Percentiles rank a stretch among this genome's conserved stretches.
Conservation (phyloP, 2,797 vertebrate species). For the Bradypodion ventrale region DNA sequence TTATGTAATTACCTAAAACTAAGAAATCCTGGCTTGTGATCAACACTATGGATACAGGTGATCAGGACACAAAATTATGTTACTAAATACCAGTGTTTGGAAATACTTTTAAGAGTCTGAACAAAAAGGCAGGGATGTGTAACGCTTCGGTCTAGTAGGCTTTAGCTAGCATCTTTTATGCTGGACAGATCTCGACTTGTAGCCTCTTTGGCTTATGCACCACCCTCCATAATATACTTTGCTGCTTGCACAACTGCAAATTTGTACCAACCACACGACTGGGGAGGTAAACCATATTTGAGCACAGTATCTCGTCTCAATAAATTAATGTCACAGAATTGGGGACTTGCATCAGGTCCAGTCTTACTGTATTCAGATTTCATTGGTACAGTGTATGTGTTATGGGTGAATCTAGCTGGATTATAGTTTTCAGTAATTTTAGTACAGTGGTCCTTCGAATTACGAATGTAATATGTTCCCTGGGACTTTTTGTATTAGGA, state of each 20-base stretch:
- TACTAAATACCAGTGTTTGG: neutral
- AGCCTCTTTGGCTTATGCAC: neutral
- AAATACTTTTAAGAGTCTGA: neutral
- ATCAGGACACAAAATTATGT: neutral
- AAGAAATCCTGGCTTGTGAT: neutral
- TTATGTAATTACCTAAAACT: neutral
- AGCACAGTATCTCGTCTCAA: neutral
- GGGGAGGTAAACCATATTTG: neutral
- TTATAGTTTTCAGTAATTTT: neutral
- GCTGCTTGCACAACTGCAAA: neutral
- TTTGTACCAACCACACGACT: neutral
- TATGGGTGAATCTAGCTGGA: neutral
- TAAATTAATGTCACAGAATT: neutral
- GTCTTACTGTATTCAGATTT: no score
- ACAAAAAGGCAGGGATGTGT: neutral
- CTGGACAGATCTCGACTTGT: neutral
- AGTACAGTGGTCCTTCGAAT: no score
- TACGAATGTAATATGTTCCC: no score
- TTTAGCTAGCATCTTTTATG: neutral
- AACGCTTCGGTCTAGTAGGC: no score
- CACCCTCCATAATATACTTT: no score
- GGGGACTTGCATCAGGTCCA: neutral
- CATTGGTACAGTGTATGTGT: neutral
- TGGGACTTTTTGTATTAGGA: no score
- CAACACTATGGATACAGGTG: neutral